Evolutionary conservation across 2,888 invertebrate species (phyloP).

Genomic region (Syrista parreyssii): DNA sequence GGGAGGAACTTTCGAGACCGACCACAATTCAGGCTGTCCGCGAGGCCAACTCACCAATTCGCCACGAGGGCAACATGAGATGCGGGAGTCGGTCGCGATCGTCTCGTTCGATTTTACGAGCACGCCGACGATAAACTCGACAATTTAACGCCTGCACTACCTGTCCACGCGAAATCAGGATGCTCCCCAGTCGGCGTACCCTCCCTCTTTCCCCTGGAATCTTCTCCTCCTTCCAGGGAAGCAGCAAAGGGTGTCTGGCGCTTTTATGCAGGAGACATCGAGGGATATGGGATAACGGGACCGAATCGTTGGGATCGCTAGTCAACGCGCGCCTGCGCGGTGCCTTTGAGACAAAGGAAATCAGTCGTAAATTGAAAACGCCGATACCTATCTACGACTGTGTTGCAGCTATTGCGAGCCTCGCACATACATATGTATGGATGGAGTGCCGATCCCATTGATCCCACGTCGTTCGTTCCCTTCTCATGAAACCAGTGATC

Average conservation of each 20-base stretch:
- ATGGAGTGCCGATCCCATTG: not conserved
- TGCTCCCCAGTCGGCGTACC: too few relatives aligned
- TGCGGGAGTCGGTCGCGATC: conserved; percentile 6
- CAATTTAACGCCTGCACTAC: conserved; percentile 46
- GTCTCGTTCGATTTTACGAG: conserved; percentile 43
- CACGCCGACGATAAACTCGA: conserved; percentile 52
- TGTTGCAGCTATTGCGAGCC: too few relatives aligned
- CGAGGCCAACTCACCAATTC: not conserved
- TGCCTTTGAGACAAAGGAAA: not conserved
- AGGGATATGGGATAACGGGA: not conserved
- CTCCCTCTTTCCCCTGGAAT: too few relatives aligned
- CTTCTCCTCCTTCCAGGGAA: too few relatives aligned
- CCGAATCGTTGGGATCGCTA: not conserved
- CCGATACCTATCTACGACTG: too few relatives aligned
- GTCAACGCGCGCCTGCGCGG: not conserved
- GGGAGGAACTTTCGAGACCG: conserved; percentile 24
- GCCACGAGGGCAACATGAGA: not conserved
- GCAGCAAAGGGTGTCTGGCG: too few relatives aligned
- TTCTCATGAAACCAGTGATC: not conserved
- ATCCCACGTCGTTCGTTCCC: not conserved
- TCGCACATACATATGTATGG: not conserved
- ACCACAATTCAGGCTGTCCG: conserved; percentile 29
- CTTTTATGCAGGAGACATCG: not conserved
- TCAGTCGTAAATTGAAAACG: not conserved
- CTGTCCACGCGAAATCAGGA: conserved; percentile 28